Base-by-base conservation (phyloP, 64 coral and sea anemone genomes). In the Anthopleura sola region DNA sequence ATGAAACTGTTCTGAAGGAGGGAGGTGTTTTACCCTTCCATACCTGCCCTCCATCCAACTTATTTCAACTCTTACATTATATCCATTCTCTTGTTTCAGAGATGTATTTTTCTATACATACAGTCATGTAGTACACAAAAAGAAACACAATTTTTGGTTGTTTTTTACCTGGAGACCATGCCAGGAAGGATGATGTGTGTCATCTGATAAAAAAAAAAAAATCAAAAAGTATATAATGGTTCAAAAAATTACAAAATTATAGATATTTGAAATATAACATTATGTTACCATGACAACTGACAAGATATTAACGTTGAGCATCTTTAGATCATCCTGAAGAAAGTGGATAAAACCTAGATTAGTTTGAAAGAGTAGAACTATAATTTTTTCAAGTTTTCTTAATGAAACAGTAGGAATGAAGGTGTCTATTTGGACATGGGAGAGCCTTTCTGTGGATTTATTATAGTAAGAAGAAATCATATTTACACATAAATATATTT, bases 251-350 rank as follows among this genome's bases (percentile, higher is more conserved):
- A 23, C 58, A 62, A 26, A 62, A 26, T 36, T n/a, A 71, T 33
- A 20, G 19, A 78, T 0, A 79, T 21, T 5, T n/a, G 6, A 10
- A 79, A 46, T 2, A 38, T 79, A 48, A 23, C 11, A 34, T 14
- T 0, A 23, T 34, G 78, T 92, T 24, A 92, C 90, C 95, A 98
- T 98, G 16, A 90, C 79, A n/a, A 91, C 91, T 75, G 95, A 90
- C 15, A 98, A 83, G 38, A 84, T 28, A 44, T 98, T 98, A 8
- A 98, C 91, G 46, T 98, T 93, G 17, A 98, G 18, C 87, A 93
- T 93, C 57, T 88, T 88, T 85, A 74, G 90, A 36, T 71, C 20
- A 71, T 34, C 12, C 29, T 71, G n/a, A 32, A 71, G 11, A 71
- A 69, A 71, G 24, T 24, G 14, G 31, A 34, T 12, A 71, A 71